Evolutionary conservation across 2,113 vertebrate genomes (phyloP).

Genomic region (Mastomys natalensis): DNA sequence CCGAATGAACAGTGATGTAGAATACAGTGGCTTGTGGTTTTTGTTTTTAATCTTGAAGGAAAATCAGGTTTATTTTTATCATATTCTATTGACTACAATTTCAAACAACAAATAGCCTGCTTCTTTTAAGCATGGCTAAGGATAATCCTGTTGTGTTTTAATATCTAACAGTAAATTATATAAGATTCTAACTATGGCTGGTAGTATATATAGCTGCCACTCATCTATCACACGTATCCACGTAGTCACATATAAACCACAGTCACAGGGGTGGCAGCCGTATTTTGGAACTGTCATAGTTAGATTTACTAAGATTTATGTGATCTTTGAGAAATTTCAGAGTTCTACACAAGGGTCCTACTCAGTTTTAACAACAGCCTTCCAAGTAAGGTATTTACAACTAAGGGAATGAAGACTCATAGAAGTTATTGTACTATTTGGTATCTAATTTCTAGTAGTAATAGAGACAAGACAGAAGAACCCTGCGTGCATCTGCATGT

Average conservation of each 20-base stretch:
- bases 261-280: slow-evolving; percentile 18
- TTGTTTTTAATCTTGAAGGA: background rate
- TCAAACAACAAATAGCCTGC: slow-evolving; percentile 14
- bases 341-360: slow-evolving; percentile 1
- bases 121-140: background rate
- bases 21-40: background rate
- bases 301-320: background rate
- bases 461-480: background rate
- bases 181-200: background rate
- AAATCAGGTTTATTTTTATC: slow-evolving; percentile 46
- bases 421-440: background rate
- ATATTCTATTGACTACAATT: slow-evolving; percentile 26
- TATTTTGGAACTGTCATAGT: background rate
- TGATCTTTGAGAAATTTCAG: background rate
- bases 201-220: background rate
- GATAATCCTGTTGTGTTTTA: slow-evolving; percentile 40
- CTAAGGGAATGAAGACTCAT: slow-evolving; percentile 28
- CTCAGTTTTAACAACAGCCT: slow-evolving; percentile 45
- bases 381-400: background rate
- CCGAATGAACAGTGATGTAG: background rate
- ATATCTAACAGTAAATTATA: slow-evolving; percentile 13
- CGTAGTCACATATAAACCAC: background rate
- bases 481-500: background rate
- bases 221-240: background rate
- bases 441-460: background rate